A percentile compares a stretch with the other conserved stretches of the same genome.
Conservation (phyloP, 1,140 invertebrate species). For the Daktulosphaira vitifoliae region DNA sequence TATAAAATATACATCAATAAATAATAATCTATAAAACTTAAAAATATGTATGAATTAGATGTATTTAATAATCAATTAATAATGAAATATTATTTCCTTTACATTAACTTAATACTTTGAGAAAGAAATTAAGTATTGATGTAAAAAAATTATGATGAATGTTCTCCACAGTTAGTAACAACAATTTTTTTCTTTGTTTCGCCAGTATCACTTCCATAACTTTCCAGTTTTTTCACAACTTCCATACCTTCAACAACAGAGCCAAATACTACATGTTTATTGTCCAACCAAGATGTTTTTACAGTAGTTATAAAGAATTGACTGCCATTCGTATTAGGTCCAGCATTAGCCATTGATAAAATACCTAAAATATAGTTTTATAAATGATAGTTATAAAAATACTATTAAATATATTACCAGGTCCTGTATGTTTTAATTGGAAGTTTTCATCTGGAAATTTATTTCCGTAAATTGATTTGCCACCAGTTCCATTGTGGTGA, state of each 20-base stretch:
- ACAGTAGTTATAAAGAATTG: constrained; percentile 97
- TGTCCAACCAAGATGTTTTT: constrained; percentile 90
- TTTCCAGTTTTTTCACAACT: constrained; percentile 80
- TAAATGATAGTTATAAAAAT: no score
- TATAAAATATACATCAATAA: constrained; percentile 16
- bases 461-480: constrained; percentile 89
- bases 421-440: constrained; percentile 80
- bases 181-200: constrained; percentile 77
- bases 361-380: constrained; percentile 46
- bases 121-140: no score
- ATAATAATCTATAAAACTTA: not conserved
- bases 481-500: constrained; percentile 89
- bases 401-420: constrained; percentile 50
- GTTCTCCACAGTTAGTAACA: constrained; percentile 73
- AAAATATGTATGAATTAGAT: not conserved
- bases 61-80: not conserved
- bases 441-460: constrained; percentile 98
- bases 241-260: constrained; percentile 91
- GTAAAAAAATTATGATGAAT: no score
- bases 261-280: constrained; percentile 96
- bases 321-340: constrained; percentile 95
- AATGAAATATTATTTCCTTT: no score
- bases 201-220: constrained; percentile 71
- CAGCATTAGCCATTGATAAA: constrained; percentile 97
- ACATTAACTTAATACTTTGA: no score